Percentiles rank a stretch among this genome's conserved stretches.
Evolutionary conservation across 2,113 vertebrate species (phyloP).

Genomic region (Sceloporus undulatus): DNA sequence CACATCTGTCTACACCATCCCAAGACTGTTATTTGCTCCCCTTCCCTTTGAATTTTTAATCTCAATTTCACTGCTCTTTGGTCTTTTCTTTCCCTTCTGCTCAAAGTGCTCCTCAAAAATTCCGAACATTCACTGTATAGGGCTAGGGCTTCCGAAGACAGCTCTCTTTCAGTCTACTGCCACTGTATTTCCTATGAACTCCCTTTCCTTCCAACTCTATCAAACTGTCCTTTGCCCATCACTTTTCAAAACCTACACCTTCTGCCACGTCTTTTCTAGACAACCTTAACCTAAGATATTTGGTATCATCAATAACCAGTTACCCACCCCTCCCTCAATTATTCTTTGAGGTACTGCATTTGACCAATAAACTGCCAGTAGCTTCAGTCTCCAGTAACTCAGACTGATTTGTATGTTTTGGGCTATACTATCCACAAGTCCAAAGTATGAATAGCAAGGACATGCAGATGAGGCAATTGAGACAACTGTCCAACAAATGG

Average conservation of each 20-base stretch:
- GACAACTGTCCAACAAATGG: not conserved
- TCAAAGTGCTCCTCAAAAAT: not conserved
- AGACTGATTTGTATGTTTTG: not conserved
- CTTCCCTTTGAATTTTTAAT: too few species aligned
- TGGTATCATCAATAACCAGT: not conserved
- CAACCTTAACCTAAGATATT: not conserved
- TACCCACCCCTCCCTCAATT: not conserved
- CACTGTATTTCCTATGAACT: too few species aligned
- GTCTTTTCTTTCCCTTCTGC: not conserved
- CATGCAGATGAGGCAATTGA: not conserved
- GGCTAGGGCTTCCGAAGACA: too few species aligned
- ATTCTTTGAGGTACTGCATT: not conserved
- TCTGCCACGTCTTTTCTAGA: not conserved
- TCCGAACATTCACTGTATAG: not conserved
- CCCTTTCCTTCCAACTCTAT: too few species aligned
- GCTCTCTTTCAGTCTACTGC: too few species aligned
- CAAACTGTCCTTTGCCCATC: not conserved
- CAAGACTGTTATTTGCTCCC: not conserved
- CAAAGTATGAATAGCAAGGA: not conserved
- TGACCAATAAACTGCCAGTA: not conserved
- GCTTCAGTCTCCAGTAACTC: not conserved
- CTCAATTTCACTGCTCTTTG: not conserved
- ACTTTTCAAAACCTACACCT: not conserved
- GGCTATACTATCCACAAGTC: not conserved
- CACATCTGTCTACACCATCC: not conserved